Evolutionary conservation across 2,888 invertebrate genomes (phyloP), one percentile per base, ranked within the genome.

Genomic region (Dromius quadrimaculatus): DNA sequence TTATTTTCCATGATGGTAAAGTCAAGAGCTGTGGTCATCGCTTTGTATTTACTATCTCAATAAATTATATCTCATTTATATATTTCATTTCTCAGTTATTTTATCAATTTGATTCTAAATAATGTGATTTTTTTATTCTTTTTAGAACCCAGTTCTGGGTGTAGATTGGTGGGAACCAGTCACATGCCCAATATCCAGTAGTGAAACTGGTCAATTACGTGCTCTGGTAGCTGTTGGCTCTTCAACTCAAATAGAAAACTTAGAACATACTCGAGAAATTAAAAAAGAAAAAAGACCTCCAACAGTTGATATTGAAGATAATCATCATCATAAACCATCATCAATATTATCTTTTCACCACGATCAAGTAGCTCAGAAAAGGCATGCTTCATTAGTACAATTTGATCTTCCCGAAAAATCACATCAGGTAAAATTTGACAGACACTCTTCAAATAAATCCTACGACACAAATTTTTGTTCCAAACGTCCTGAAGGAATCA

Each of bases 121-220:
- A 32, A 28, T 13, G 13, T 5, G 17, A 32, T 32, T 32, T 13
- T 32, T 32, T 57, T 20, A 15, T 32, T 13, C 9, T 19, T 78
- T 79, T 69, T 73, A 88, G 86, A 78, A 87, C 74, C 89, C 89
- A 17, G 85, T 88, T 6, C 85, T 88, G 74, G 86, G 86, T 47
- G 84, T 86, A 8, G 88, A 89, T 77, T 85, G 85, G 75, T 88
- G 87, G 87, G 83, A 86, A 45, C 81, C 86, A 5, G 84, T 89
- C 62, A 75, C 80, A 1, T 81, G 84, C 74, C 82, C 84, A 22
- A 77, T 82, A 19, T 82, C 81, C 8, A 83, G 84, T 32, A 78
- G 81, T 45, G 76, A 82, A 13, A 77, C 83, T 66, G 89, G 89
- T 0, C 85, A 88, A 76, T 79, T 87, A 2, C 84, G 86, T 75